Conservation (phyloP, 2,797 vertebrate species). For the Smutsia temminckii region DNA sequence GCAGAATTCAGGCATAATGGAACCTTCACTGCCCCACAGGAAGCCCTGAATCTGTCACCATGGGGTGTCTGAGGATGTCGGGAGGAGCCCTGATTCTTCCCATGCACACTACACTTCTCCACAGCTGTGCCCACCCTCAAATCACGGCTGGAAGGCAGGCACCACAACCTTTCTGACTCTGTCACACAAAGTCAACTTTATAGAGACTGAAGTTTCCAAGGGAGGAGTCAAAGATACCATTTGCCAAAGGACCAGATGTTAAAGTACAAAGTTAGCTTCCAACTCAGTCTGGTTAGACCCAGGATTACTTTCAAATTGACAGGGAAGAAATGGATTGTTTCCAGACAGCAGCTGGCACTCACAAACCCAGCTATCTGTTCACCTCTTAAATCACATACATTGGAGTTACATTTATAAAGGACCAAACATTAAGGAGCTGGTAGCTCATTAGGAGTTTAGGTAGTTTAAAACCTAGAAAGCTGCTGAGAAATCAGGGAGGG, state of each 20-base stretch:
- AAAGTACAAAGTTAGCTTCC: neutral
- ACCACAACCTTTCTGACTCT: neutral
- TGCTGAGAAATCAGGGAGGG: slow-evolving; percentile 11
- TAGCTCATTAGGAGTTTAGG: neutral
- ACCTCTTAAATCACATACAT: neutral
- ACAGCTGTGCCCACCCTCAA: neutral
- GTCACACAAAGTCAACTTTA: neutral
- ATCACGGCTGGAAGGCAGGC: neutral
- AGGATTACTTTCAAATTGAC: neutral
- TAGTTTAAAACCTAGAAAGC: slow-evolving; percentile 27
- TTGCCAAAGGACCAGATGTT: neutral
- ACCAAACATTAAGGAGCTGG: neutral
- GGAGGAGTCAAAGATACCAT: neutral
- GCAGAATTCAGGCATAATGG: neutral
- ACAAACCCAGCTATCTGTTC: neutral
- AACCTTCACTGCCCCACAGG: neutral
- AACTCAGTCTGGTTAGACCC: neutral
- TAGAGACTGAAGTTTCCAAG: neutral
- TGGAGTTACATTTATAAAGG: neutral
- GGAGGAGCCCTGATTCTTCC: neutral
- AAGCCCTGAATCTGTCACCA: fast-evolving
- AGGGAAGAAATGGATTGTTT: neutral
- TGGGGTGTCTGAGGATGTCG: fast-evolving
- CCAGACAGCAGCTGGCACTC: neutral
- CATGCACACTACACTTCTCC: fast-evolving